These are phyloP conservation scores for Dinomys branickii DNA, from an alignment of 2,113 vertebrate genomes.

Conservation along the genomic window DNA sequence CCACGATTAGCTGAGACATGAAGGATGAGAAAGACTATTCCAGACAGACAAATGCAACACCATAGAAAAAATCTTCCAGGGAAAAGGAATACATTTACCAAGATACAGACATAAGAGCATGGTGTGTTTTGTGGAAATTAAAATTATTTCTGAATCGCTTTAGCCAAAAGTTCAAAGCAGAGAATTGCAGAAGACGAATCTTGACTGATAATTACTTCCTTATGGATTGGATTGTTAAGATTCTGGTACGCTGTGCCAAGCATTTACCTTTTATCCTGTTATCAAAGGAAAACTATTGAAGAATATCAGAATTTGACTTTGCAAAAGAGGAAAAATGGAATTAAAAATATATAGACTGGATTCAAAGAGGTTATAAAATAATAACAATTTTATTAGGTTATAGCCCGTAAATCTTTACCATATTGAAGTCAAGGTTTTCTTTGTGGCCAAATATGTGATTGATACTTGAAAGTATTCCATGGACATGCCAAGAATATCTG, in stretches of 20 bases:
- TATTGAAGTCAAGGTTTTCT: background rate
- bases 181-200: slow-evolving; percentile 38
- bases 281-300: background rate
- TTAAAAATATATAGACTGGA: background rate
- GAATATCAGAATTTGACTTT: slow-evolving; percentile 36
- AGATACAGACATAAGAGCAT: background rate
- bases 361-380: slow-evolving; percentile 25
- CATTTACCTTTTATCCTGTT: slow-evolving; percentile 16
- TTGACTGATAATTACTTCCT: background rate
- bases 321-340: background rate
- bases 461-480: slow-evolving; percentile 16
- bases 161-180: slow-evolving; percentile 41
- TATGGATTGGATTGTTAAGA: background rate
- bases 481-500: background rate
- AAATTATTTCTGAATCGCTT: slow-evolving; percentile 30
- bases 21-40: slow-evolving; percentile 40
- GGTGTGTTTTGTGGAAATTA: background rate
- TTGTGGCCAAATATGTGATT: slow-evolving; percentile 19
- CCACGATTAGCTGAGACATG: background rate
- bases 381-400: background rate
- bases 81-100: background rate
- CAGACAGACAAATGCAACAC: background rate
- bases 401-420: background rate
- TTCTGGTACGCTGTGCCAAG: slow-evolving; percentile 28
- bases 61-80: background rate